Base-by-base conservation (phyloP, 2,888 invertebrate species). In the Oconnorella tubifera region DNA sequence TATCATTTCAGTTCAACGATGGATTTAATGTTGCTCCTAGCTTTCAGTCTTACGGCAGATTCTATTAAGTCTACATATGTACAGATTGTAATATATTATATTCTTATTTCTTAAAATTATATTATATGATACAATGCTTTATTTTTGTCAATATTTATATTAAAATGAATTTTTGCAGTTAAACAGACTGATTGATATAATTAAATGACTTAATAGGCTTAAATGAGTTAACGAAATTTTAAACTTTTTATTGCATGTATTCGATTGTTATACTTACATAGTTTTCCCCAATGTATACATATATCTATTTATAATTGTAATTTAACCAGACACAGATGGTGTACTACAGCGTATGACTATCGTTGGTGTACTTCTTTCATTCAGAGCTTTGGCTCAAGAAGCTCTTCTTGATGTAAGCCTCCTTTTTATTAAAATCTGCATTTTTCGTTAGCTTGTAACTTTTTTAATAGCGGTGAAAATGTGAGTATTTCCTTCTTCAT, bases 271-370 rank as follows among this genome's bases (percentile, higher is more conserved):
- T n/a, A n/a, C n/a, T n/a, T n/a, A n/a, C n/a, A n/a, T n/a, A n/a
- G n/a, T n/a, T n/a, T n/a, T n/a, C n/a, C n/a, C n/a, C n/a, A n/a
- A n/a, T n/a, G n/a, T n/a, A n/a, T n/a, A n/a, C n/a, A n/a, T n/a
- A n/a, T n/a, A n/a, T n/a, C n/a, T n/a, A n/a, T n/a, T n/a, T n/a
- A n/a, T n/a, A n/a, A n/a, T n/a, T n/a, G n/a, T n/a, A n/a, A n/a
- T n/a, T n/a, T 19, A 40, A 14, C 40, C 19, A 40, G 40, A 40
- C 19, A 40, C 40, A 40, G 40, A 40, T 40, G 40, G 93, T 78
- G 92, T 99, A 2, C 83, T 99, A 59, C 93, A 97, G 81, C 86
- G 98, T 72, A 95, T 99, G 89, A 96, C 95, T 32, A 97, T 98
- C 70, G 92, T 99, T 73, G 99, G 99, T 2, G 97, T 99, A 0